Conservation (phyloP, 2,113 vertebrate genomes). For the Saimiri boliviensis region DNA sequence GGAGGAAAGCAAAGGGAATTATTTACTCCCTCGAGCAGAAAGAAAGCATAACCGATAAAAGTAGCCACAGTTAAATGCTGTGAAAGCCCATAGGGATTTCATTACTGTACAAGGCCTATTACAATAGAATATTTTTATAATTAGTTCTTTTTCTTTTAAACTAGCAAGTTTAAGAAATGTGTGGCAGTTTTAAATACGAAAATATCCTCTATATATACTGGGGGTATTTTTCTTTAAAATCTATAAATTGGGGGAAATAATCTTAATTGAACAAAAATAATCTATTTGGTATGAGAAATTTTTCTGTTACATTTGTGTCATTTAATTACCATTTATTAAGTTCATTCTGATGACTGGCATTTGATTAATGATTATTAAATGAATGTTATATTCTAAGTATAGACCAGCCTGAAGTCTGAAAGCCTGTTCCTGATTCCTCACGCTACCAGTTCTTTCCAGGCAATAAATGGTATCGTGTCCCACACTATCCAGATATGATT, state of each 20-base stretch:
- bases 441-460: rapidly evolving
- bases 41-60: not conserved
- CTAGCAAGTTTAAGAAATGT: not conserved
- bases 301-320: not conserved
- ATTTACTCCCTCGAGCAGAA: not conserved
- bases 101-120: not conserved
- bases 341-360: not conserved
- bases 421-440: not conserved
- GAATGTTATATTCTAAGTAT: not conserved
- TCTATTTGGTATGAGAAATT: not conserved
- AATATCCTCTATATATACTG: not conserved
- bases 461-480: not conserved
- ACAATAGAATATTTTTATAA: not conserved
- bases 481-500: not conserved
- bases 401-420: not conserved
- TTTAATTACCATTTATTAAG: not conserved
- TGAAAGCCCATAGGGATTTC: not conserved
- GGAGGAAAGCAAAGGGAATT: not conserved
- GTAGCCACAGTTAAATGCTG: not conserved
- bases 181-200: not conserved
- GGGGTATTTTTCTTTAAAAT: not conserved
- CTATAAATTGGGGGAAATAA: not conserved
- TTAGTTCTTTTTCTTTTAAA: not conserved
- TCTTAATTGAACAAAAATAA: not conserved
- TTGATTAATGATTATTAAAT: not conserved